These are phyloP conservation scores for Campopleginae sp. DNA, from an alignment of 2,888 invertebrate genomes.

Conservation along the genomic window DNA sequence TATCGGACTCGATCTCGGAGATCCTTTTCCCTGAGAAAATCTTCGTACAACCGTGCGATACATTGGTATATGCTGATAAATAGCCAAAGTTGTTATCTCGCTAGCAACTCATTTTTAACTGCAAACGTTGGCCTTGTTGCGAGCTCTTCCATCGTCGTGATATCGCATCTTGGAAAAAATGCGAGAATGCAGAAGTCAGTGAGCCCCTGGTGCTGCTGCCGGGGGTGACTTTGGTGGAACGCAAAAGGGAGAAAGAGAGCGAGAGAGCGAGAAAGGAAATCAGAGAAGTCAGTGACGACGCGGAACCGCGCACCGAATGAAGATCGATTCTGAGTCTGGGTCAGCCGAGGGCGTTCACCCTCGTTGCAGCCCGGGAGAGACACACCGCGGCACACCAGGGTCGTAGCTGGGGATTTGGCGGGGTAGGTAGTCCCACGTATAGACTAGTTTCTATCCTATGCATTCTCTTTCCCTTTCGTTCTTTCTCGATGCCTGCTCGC, in stretches of 20 bases:
- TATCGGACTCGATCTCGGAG: neutral
- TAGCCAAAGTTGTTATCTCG: conserved; percentile 36
- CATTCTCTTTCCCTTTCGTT: conserved; percentile 38
- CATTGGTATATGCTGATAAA: neutral
- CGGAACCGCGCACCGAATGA: conserved; percentile 77
- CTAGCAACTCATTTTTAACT: neutral
- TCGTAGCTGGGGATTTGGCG: conserved; percentile 80
- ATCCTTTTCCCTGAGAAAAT: neutral
- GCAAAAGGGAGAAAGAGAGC: conserved; percentile 43
- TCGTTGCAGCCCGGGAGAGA: conserved; percentile 84
- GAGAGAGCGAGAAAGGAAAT: conserved; percentile 46
- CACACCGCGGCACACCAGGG: conserved; percentile 79
- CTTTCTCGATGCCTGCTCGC: conserved; percentile 10
- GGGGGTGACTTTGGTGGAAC: conserved; percentile 41
- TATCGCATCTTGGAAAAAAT: conserved; percentile 39
- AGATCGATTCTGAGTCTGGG: conserved; percentile 84
- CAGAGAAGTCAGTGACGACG: conserved; percentile 63
- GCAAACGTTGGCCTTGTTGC: neutral
- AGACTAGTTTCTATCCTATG: conserved; percentile 63
- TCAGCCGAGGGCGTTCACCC: conserved; percentile 84
- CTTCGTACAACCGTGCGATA: neutral
- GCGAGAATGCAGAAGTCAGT: conserved; percentile 31
- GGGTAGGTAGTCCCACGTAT: conserved; percentile 64
- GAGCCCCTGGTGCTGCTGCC: conserved; percentile 22
- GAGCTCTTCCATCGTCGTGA: conserved; percentile 5